Conservation (phyloP, 2,113 vertebrate genomes). For the Desmodus rotundus region DNA sequence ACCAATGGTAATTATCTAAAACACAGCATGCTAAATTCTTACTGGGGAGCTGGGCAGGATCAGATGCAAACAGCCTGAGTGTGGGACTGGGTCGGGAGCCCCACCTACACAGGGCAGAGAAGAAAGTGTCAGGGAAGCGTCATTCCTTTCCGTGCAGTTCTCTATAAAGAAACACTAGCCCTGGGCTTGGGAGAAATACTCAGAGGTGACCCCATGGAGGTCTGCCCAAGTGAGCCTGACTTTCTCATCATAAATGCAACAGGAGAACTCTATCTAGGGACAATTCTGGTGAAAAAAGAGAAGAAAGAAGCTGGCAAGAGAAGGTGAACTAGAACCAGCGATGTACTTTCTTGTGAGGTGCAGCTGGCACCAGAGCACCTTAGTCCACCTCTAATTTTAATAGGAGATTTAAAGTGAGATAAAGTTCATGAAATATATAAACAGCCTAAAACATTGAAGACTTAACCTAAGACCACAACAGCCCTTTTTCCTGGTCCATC, state of each 20-base stretch:
- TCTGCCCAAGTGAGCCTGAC: neutral
- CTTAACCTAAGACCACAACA: neutral
- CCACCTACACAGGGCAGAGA: neutral
- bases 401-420: neutral
- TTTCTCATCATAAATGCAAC: neutral
- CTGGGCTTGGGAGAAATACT: neutral
- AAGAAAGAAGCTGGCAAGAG: neutral
- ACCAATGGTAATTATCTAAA: constrained; percentile 42
- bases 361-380: neutral
- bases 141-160: neutral
- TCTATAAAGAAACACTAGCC: neutral
- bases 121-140: accelerated
- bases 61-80: neutral
- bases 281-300: neutral
- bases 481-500: neutral
- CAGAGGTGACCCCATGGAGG: neutral
- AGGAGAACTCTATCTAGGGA: neutral
- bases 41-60: neutral
- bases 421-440: neutral
- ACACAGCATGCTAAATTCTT: neutral
- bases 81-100: neutral
- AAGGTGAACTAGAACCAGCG: neutral
- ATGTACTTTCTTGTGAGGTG: neutral
- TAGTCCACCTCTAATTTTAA: neutral
- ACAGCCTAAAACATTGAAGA: neutral